Conservation (phyloP, 1,140 invertebrate species). For the Nebria ingens region DNA sequence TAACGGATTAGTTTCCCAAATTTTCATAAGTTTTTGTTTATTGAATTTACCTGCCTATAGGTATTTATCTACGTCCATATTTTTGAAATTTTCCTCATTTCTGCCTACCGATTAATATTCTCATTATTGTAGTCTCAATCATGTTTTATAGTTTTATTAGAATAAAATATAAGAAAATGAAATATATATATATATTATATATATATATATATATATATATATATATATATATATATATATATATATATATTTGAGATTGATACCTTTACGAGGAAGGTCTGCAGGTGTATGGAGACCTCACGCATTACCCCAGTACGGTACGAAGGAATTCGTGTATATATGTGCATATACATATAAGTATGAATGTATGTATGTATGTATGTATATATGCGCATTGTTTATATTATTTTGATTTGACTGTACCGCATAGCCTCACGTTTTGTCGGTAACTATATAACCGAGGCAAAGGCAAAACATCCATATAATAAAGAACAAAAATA, state of each 20-base stretch:
- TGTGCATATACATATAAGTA: background rate
- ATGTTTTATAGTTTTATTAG: background rate
- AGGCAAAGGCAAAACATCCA: slow-evolving; percentile 10
- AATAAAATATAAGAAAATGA: background rate
- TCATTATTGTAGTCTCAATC: too few species aligned
- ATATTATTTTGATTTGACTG: slow-evolving; percentile 17
- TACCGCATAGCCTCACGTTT: slow-evolving; percentile 19
- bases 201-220: slow-evolving; percentile 1
- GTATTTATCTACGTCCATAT: too few species aligned
- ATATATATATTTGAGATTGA: too few species aligned
- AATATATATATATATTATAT: slow-evolving; percentile 1
- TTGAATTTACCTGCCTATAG: too few species aligned
- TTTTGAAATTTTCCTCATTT: too few species aligned
- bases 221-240: background rate
- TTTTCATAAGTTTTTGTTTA: too few species aligned
- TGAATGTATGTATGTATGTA: background rate
- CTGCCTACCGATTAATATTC: too few species aligned
- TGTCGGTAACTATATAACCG: slow-evolving; percentile 18
- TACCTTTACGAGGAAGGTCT: too few species aligned
- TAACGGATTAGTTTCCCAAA: too few species aligned
- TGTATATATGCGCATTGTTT: slow-evolving; percentile 10
- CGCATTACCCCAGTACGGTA: too few species aligned
- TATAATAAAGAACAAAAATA: too few species aligned
- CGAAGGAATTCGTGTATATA: background rate
- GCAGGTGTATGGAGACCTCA: too few species aligned